phyloP scores from a whole-genome alignment of 2,797 vertebrate genomes.

The Delichon dasypus region DNA sequence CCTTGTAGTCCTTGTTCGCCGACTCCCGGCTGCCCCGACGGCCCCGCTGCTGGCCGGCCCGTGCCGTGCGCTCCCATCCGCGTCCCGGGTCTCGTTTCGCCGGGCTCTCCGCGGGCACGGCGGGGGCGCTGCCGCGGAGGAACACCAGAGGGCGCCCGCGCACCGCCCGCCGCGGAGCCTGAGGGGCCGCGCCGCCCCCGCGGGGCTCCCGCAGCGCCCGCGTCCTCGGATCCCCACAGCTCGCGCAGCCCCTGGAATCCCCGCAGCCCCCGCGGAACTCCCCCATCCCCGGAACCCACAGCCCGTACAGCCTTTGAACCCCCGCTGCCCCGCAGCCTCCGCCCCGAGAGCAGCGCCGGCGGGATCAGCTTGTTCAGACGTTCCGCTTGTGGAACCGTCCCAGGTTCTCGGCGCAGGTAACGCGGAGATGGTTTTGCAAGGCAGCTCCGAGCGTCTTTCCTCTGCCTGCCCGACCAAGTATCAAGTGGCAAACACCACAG shows the following conservation, averaged over 20 bases:
- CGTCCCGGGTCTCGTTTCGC: accelerated
- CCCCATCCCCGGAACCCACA: too few relatives aligned
- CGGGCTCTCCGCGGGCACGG: not conserved
- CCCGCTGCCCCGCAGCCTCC: not conserved
- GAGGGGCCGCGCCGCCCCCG: too few relatives aligned
- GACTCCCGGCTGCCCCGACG: accelerated
- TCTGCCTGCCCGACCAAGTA: too few relatives aligned
- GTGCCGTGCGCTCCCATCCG: too few relatives aligned
- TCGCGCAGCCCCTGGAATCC: not conserved
- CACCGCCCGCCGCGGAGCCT: not conserved
- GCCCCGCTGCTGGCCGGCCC: accelerated
- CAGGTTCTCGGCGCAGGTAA: not conserved
- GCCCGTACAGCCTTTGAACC: not conserved
- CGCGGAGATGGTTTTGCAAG: too few relatives aligned
- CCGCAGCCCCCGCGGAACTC: too few relatives aligned
- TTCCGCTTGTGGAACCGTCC: accelerated
- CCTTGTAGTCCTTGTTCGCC: accelerated
- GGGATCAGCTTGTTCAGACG: accelerated
- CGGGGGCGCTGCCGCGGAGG: not conserved
- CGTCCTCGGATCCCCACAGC: not conserved
- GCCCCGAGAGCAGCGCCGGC: not conserved
- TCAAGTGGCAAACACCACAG: not conserved
- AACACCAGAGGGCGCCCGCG: not conserved
- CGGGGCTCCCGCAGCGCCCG: not conserved
- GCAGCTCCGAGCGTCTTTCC: not conserved